Evolutionary conservation across 2,888 invertebrate genomes (phyloP), one percentile per base, ranked within the genome.

Genomic region (Eupithecia centaureata): DNA sequence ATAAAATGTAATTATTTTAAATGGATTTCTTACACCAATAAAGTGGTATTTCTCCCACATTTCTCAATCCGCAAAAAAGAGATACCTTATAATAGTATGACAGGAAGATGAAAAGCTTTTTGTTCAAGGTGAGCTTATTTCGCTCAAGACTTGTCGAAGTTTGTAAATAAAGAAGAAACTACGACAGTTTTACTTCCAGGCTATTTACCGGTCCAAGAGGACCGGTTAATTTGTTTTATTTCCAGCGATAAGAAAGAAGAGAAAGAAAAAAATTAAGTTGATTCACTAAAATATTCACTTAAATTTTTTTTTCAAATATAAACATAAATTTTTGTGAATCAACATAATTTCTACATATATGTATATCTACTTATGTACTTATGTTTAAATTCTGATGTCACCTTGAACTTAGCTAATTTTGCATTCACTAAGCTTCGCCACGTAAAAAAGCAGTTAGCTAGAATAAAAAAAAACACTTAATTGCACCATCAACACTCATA

Each of bases 1-100:
- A 80, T 82, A 83, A 83, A 85, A 83, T 79, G 81, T 84, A 84
- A 86, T 87, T 83, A 86, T 85, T 81, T 77, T 76, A 80, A 84
- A 86, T 83, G 77, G 81, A 82, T 84, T 82, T 73, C 79, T 79
- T 81, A 81, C 81, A 83, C 82, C 82, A 85, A 84, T 84, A 86
- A 78, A 84, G 78, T 79, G 75, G 79, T 82, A 85, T 80, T 76
- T 77, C 71, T 71, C 70, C 73, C 76, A 67, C 76, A 84, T 86
- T 86, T 83, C 76, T 85, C 82, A 79, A 79, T 28, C 76, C 73
- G 65, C 74, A 77, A 73, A 81, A 85, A 85, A 81, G 79, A 83
- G 80, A 81, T 82, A 84, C 79, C 76, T 66, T 56, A 72, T 76
- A 77, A 77, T 67, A 68, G 71, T 66, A 71, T 77, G 83, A 84